Evolutionary conservation across 1,140 invertebrate genomes (phyloP).

Genomic region (Drosophila littoralis): DNA sequence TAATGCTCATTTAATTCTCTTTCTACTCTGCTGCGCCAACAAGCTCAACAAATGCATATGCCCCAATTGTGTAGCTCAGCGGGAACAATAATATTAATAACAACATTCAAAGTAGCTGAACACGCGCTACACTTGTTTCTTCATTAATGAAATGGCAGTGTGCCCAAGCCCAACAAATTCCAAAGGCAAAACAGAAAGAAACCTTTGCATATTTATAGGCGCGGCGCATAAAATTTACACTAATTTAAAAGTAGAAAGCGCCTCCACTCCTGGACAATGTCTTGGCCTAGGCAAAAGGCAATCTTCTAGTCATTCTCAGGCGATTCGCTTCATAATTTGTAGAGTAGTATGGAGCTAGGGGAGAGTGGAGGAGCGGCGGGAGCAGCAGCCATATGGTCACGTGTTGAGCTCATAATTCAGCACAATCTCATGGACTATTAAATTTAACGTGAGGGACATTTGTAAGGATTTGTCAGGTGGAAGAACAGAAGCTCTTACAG

Average conservation of each 20-base stretch:
- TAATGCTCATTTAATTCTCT: background rate
- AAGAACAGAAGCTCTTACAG: background rate
- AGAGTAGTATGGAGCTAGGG: background rate
- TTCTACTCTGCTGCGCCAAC: background rate
- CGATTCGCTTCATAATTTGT: constrained; percentile 50
- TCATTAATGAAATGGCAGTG: constrained; percentile 57
- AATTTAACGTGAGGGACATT: constrained; percentile 53
- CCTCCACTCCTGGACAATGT: constrained; percentile 2
- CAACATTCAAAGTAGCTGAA: constrained; percentile 6
- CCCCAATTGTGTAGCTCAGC: background rate
- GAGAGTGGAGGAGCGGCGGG: background rate
- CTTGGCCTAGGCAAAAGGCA: constrained; percentile 12
- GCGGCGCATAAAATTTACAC: constrained; percentile 52
- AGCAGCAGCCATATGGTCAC: constrained; percentile 69
- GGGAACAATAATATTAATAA: background rate
- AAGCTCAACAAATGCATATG: constrained; percentile 2
- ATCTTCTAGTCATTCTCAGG: constrained; percentile 56
- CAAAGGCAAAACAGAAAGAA: constrained; percentile 19
- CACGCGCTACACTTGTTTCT: constrained; percentile 51
- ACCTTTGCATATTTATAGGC: constrained; percentile 72
- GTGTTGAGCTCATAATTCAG: constrained; percentile 69
- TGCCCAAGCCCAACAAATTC: background rate
- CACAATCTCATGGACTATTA: constrained; percentile 62
- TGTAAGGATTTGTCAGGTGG: constrained; percentile 41
- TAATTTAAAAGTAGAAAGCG: constrained; percentile 60